Percentiles rank a stretch among this genome's conserved stretches.
These are phyloP conservation scores for Tachysurus vachellii DNA, from an alignment of 2,113 vertebrate genomes.

Conservation along the genomic window DNA sequence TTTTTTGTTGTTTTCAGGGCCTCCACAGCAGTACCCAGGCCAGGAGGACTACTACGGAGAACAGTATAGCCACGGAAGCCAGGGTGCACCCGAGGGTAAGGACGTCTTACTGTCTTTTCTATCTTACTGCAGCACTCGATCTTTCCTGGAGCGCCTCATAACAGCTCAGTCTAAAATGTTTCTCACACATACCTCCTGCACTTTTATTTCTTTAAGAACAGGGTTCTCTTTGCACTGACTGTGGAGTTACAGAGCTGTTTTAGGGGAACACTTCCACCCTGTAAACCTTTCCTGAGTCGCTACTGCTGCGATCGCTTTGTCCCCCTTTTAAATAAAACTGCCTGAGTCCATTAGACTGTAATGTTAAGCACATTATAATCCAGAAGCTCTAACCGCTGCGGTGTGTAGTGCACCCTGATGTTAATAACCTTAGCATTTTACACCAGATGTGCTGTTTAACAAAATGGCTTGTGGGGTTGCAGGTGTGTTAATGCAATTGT, in stretches of 20 bases:
- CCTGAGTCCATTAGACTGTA: neutral
- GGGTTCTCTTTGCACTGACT: neutral
- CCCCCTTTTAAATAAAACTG: neutral
- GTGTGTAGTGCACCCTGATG: neutral
- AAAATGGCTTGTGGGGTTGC: neutral
- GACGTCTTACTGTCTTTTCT: constrained; percentile 68
- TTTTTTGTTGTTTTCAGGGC: constrained; percentile 77
- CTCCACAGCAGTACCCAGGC: constrained; percentile 98
- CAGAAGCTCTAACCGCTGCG: neutral
- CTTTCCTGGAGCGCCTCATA: neutral
- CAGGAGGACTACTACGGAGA: constrained; percentile 99
- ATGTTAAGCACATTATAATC: neutral
- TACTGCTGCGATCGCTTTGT: too few relatives aligned
- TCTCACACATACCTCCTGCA: neutral
- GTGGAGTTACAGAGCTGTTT: neutral
- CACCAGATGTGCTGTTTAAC: neutral
- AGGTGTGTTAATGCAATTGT: neutral
- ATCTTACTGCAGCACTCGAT: too few relatives aligned
- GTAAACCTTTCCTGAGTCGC: too few relatives aligned
- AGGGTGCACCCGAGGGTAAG: constrained; percentile 97
- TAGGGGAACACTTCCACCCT: too few relatives aligned
- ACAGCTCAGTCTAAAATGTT: neutral
- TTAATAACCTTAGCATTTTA: neutral
- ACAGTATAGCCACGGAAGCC: constrained; percentile 98
- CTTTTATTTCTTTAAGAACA: neutral